A percentile compares a stretch with the other conserved stretches of the same genome.
Conservation (phyloP, 2,113 vertebrate genomes). For the Caracal caracal region DNA sequence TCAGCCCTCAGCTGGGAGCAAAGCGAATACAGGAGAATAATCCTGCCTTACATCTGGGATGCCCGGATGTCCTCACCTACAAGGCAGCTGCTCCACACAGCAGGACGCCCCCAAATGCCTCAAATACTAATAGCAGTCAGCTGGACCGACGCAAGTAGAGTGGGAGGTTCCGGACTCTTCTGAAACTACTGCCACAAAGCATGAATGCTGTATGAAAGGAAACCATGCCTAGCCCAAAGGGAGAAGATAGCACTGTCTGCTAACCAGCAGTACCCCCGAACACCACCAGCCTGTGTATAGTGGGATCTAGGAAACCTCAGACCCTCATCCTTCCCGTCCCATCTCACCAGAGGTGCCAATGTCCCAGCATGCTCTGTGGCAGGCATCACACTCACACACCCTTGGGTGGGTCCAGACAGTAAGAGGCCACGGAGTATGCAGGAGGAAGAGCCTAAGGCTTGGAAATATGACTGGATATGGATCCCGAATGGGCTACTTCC, state of each 20-base stretch:
- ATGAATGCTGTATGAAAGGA: constrained; percentile 56
- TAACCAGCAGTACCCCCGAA: background rate
- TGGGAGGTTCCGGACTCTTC: constrained; percentile 27
- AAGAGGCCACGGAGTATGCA: background rate
- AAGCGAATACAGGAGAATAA: background rate
- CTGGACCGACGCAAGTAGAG: constrained; percentile 22
- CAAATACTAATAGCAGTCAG: background rate
- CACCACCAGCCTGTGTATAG: background rate
- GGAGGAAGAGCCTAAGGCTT: background rate
- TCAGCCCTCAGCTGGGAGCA: background rate
- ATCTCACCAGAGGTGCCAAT: background rate
- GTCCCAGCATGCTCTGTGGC: background rate
- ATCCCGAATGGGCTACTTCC: background rate
- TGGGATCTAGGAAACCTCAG: background rate
- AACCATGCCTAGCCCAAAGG: background rate
- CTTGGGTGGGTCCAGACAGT: background rate
- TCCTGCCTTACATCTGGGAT: background rate
- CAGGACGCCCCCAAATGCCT: background rate
- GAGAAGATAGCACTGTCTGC: background rate
- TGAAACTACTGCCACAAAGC: constrained; percentile 21
- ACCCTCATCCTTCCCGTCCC: background rate
- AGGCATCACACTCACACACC: background rate
- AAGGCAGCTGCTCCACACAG: background rate
- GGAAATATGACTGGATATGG: background rate
- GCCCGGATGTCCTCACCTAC: background rate